Conservation (phyloP, 2,888 invertebrate species). For the Drosophila neonasuta region DNA sequence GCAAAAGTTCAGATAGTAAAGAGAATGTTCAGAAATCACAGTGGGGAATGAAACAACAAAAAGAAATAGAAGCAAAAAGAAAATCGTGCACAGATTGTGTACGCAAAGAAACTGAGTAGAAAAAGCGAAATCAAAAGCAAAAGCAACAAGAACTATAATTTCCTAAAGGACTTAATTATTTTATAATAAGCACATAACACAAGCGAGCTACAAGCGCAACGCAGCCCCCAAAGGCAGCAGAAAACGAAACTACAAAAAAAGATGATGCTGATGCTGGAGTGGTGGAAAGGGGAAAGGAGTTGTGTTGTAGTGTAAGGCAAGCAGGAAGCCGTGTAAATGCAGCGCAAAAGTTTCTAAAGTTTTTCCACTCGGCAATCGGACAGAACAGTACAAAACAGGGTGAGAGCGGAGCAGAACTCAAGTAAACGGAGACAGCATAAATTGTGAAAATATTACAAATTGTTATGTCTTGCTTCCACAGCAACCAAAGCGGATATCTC, state of each 20-base stretch:
- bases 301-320: slow-evolving; percentile 20
- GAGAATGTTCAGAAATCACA: slow-evolving; percentile 30
- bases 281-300: slow-evolving; percentile 7
- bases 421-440: slow-evolving; percentile 48
- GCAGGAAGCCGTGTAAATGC: slow-evolving; percentile 64
- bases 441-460: slow-evolving; percentile 63
- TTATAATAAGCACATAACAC: slow-evolving; percentile 79
- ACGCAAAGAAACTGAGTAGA: slow-evolving; percentile 25
- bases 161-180: slow-evolving; percentile 80
- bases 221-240: slow-evolving; percentile 36
- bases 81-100: slow-evolving; percentile 48
- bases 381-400: slow-evolving; percentile 11
- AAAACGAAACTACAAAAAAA: background rate
- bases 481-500: background rate
- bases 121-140: slow-evolving; percentile 38
- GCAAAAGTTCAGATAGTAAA: background rate
- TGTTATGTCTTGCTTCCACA: slow-evolving; percentile 39
- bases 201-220: slow-evolving; percentile 36
- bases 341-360: slow-evolving; percentile 65
- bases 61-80: slow-evolving; percentile 5
- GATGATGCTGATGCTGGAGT: background rate
- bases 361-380: slow-evolving; percentile 55
- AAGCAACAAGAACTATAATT: slow-evolving; percentile 73
- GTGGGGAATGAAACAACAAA: slow-evolving; percentile 11
- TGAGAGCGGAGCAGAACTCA: background rate